Evolutionary conservation across 2,113 vertebrate species (phyloP).

Genomic region (Chaetorhynchus papuensis): DNA sequence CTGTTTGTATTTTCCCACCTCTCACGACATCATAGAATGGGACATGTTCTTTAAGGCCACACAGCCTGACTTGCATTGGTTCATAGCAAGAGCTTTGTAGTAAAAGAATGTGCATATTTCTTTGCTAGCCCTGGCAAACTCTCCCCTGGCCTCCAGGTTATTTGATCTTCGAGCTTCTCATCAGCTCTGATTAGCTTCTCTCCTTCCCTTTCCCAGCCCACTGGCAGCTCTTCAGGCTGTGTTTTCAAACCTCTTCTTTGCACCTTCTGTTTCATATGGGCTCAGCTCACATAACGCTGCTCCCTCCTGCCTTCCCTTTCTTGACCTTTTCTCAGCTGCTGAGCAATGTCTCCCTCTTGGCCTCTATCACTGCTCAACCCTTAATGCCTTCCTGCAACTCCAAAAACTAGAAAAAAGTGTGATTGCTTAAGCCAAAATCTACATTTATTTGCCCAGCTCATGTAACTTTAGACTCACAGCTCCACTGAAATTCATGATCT

Average conservation of each 20-base stretch:
- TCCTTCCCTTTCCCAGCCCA: background rate
- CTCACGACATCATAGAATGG: background rate
- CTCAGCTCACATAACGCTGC: background rate
- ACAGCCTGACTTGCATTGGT: background rate
- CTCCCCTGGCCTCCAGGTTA: background rate
- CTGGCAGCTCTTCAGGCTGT: background rate
- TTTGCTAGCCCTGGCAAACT: background rate
- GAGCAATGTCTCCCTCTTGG: background rate
- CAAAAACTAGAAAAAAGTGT: background rate
- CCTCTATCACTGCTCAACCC: background rate
- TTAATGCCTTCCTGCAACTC: background rate
- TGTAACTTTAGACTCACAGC: background rate
- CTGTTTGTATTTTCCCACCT: background rate
- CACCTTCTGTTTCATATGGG: background rate
- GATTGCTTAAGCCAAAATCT: background rate
- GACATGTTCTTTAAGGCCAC: background rate
- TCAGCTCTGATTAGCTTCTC: background rate
- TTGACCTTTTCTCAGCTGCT: background rate
- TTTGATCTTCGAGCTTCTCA: background rate
- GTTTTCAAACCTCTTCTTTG: background rate
- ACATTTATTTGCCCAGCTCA: background rate
- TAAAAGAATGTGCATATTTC: background rate
- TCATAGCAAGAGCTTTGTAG: background rate
- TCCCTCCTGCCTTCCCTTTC: background rate
- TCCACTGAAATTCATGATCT: background rate